Evolutionary conservation across 2,888 invertebrate species (phyloP), one percentile per base, ranked within the genome.

Genomic region (Liopterus haemorrhoidalis): DNA sequence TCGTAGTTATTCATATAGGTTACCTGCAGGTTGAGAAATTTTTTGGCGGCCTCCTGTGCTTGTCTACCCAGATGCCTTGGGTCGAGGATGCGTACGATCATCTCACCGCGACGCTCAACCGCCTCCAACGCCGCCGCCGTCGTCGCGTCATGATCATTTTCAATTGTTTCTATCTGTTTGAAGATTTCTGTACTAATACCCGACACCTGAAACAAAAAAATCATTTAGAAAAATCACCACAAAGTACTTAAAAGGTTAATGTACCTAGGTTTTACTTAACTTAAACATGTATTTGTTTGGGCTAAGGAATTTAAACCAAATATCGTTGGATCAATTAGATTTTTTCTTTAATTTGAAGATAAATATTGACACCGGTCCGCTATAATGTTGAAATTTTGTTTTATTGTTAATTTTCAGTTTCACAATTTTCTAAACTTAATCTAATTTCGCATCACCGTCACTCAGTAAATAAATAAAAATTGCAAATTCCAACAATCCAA

Each of bases 121-220:
- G 86, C 85, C 74, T 91, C 91, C 71, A 92, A 76, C 56, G 89
- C 90, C 59, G 90, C 90, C 54, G 92, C 91, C 56, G 91, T 91
- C 60, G 89, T 87, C 56, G 89, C 85, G 70, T 92, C 91, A 72
- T 91, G 90, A 71, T 93, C 92, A 72, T 93, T 92, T 72, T 93
- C 93, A 59, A 93, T 88, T 65, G 90, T 87, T 76, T 94, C 92
- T 80, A 94, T 89, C 79, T 93, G 92, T 63, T 91, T 85, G 78
- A 93, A 94, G 71, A 93, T 92, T 75, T 93, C 93, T 67, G 88
- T 89, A 70, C 91, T 91, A 65, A 93, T 93, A 64, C 93, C 93
- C 70, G 92, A 92, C 67, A 93, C 92, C 88, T 88, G 73, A 39
- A 70, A 70, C 54, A 59, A 53, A 55, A 57, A 52, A 51, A n/a